Evolutionary conservation across 2,888 invertebrate species (phyloP), one percentile per base, ranked within the genome.

Genomic region (Melanophora roralis): DNA sequence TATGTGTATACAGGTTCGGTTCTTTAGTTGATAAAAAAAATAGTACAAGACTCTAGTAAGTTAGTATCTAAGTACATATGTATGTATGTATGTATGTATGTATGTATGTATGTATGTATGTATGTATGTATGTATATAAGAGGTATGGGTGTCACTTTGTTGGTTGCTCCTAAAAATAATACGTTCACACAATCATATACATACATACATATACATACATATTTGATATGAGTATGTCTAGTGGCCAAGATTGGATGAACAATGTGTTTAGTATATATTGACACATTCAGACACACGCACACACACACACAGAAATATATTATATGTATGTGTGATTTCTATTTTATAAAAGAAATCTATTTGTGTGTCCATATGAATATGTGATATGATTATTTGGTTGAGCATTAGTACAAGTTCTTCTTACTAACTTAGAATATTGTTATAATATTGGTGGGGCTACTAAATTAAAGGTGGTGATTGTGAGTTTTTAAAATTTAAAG

Each of bases 401-500:
- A 82, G 83, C 81, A 80, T 83, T 80, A 79, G 85, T 21, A 62
- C 60, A 62, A 75, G 68, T 53, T 53, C 53, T 68, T 65, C 36
- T 43, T 73, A 49, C 55, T 53, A 55, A 49, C 55, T 53, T 49
- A 62, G 65, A 60, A 71, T 59, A 49, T 16, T 32, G 57, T 27
- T 23, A 21, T 47, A 65, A 62, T 65, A 23, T 34, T 67, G 68
- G 72, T 71, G 69, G 64, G 78, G 57, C 64, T 51, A 32, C 9
- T 27, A 6, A 6, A 27, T 34, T 73, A 34, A 23, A 60, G 67
- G 73, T 79, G 86, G 85, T 84, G 87, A 86, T 86, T 87, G 85
- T 85, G 84, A 87, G 87, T 86, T 86, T 86, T 86, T 83, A 84
- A 86, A 87, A 85, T 86, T 86, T 86, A 84, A 84, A 87, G 85